phyloP scores from a whole-genome alignment of 2,797 vertebrate species.

The Sus cebifrons region DNA sequence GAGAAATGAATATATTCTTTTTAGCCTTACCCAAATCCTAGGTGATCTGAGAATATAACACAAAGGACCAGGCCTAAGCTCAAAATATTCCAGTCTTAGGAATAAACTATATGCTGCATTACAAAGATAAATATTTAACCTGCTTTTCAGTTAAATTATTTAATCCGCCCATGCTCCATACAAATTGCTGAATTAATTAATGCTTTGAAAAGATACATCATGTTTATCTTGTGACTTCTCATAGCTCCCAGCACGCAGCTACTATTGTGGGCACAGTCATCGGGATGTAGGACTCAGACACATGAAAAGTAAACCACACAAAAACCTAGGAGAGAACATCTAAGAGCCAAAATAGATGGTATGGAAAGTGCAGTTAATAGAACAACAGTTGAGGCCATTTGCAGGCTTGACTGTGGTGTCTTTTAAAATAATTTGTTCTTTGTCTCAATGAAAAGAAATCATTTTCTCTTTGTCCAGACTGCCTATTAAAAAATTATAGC shows the following conservation, averaged over 20 bases:
- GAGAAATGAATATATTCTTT: background rate
- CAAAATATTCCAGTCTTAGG: background rate
- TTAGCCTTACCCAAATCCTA: background rate
- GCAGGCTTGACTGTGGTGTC: background rate
- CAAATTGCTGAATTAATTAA: background rate
- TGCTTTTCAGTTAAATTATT: slow-evolving; percentile 2
- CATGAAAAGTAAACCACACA: background rate
- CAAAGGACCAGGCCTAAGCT: background rate
- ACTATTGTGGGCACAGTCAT: background rate
- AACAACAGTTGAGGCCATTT: too few species aligned
- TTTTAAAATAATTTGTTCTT: background rate
- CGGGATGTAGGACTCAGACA: background rate
- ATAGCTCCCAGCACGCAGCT: background rate
- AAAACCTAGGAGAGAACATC: background rate
- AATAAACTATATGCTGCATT: background rate
- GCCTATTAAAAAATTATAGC: background rate
- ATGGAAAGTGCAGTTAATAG: background rate
- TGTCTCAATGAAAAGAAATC: background rate
- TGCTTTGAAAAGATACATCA: background rate
- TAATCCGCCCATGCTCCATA: background rate
- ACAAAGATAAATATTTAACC: background rate
- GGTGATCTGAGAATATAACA: background rate
- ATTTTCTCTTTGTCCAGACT: background rate
- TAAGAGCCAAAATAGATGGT: background rate
- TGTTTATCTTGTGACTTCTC: background rate